A percentile compares a stretch with the other conserved stretches of the same genome.
These are phyloP conservation scores for Lota lota DNA, from an alignment of 2,113 vertebrate species.

Conservation along the genomic window DNA sequence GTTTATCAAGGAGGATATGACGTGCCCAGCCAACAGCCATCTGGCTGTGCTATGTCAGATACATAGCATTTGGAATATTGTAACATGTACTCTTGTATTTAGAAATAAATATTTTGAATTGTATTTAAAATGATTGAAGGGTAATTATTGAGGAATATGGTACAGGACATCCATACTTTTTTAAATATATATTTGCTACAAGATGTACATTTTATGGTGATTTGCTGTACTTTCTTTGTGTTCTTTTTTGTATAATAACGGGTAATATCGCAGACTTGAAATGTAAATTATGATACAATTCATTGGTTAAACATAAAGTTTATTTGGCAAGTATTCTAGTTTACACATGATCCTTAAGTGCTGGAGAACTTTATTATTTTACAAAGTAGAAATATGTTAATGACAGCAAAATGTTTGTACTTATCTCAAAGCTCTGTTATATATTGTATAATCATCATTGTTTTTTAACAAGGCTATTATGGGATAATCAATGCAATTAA, in stretches of 20 bases:
- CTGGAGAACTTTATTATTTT: neutral
- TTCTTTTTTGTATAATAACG: too few relatives aligned
- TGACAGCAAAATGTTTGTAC: neutral
- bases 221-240: too few relatives aligned
- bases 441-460: neutral
- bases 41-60: too few relatives aligned
- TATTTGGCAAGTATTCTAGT: neutral
- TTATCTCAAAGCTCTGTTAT: neutral
- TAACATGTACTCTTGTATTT: too few relatives aligned
- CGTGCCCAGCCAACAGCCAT: too few relatives aligned
- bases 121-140: neutral
- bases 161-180: neutral
- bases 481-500: neutral
- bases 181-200: neutral
- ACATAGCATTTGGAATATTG: too few relatives aligned
- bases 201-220: too few relatives aligned
- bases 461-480: conserved; percentile 3
- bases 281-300: too few relatives aligned
- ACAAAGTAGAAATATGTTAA: neutral
- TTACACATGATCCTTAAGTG: neutral
- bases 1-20: neutral
- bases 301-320: neutral
- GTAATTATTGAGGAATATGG: too few relatives aligned
- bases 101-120: too few relatives aligned
- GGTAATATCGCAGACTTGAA: too few relatives aligned